A percentile compares a stretch with the other conserved stretches of the same genome.
Conservation (phyloP, 2,113 vertebrate genomes). For the Quiscalus mexicanus region DNA sequence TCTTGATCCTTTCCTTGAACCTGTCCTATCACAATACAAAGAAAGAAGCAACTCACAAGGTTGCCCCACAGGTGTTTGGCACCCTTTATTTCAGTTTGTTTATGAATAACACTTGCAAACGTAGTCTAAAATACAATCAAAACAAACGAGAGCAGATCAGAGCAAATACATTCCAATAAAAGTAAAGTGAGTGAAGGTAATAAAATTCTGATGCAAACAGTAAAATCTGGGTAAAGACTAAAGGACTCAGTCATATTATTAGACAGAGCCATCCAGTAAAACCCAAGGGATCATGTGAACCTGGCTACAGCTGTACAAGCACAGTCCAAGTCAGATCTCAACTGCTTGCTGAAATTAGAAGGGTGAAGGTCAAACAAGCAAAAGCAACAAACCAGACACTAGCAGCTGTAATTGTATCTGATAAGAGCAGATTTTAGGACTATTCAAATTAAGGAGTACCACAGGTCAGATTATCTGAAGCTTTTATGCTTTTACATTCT, state of each 20-base stretch:
- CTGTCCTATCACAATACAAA: not conserved
- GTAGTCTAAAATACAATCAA: not conserved
- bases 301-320: conserved; percentile 22
- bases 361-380: conserved; percentile 56
- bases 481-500: conserved; percentile 18
- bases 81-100: not conserved
- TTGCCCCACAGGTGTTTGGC: not conserved
- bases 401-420: conserved; percentile 15
- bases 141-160: not conserved
- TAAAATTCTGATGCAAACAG: not conserved
- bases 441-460: conserved; percentile 2
- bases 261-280: not conserved
- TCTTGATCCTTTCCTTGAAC: not conserved
- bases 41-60: not conserved
- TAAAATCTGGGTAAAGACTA: not conserved
- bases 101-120: not conserved
- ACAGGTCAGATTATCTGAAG: conserved; percentile 19
- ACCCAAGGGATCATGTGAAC: conserved; percentile 33
- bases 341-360: conserved; percentile 57
- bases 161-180: not conserved
- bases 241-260: not conserved
- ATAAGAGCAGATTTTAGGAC: not conserved
- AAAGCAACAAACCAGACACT: conserved; percentile 41
- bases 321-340: conserved; percentile 35
- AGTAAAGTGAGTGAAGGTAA: not conserved